Conservation (phyloP, 2,797 vertebrate genomes). For the Microcaecilia unicolor region DNA sequence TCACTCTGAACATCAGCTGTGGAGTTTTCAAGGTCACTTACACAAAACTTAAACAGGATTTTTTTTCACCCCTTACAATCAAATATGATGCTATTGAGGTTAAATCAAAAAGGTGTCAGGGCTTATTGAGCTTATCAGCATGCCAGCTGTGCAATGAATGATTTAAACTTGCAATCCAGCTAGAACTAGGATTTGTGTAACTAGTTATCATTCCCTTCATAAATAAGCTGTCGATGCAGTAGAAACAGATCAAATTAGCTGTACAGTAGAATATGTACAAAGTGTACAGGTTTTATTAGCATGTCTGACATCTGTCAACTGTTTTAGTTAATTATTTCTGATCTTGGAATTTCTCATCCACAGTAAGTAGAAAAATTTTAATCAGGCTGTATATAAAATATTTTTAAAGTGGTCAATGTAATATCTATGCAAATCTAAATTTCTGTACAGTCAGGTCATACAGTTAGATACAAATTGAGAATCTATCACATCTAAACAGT, state of each 20-base stretch:
- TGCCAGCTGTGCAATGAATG: conserved; percentile 5
- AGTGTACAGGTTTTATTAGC: conserved; percentile 31
- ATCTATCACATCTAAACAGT: background rate
- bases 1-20: too few relatives aligned
- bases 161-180: conserved; percentile 7
- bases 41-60: conserved; percentile 4
- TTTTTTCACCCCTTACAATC: background rate
- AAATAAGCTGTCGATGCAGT: conserved; percentile 54
- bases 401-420: conserved; percentile 16
- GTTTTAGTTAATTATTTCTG: conserved; percentile 28
- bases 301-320: conserved; percentile 36
- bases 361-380: conserved; percentile 17
- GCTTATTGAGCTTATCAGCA: background rate
- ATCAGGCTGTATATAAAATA: conserved; percentile 9
- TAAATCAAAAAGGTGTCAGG: conserved; percentile 5
- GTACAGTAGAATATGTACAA: conserved; percentile 20
- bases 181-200: conserved; percentile 2
- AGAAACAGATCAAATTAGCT: conserved; percentile 47
- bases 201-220: conserved; percentile 33
- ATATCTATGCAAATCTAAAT: conserved; percentile 12
- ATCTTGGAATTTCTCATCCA: conserved; percentile 19
- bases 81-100: background rate
- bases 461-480: background rate
- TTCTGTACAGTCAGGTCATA: conserved; percentile 7
- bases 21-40: conserved; percentile 17